Conservation (phyloP, 2,797 vertebrate genomes). For the Pelodytes ibericus region DNA sequence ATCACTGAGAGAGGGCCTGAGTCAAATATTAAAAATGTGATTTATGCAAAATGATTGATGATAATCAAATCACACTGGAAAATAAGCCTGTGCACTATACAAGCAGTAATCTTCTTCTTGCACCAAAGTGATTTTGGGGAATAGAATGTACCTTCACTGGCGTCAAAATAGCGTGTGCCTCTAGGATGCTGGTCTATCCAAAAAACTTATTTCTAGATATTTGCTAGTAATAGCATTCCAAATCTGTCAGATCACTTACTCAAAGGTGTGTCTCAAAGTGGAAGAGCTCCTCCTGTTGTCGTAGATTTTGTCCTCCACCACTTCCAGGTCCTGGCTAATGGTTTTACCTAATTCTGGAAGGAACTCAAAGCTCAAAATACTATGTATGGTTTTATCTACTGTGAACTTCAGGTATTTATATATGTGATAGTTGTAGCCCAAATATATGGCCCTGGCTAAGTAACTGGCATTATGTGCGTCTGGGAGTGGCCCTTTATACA, state of each 20-base stretch:
- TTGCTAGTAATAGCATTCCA: neutral
- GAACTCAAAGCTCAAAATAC: slow-evolving; percentile 12
- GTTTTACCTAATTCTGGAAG: slow-evolving; percentile 1
- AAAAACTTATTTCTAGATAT: neutral
- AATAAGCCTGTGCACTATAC: too few relatives aligned
- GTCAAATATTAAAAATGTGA: too few relatives aligned
- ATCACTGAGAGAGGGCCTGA: too few relatives aligned
- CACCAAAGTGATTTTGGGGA: too few relatives aligned
- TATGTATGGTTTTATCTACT: neutral
- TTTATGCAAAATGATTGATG: too few relatives aligned
- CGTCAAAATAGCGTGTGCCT: neutral
- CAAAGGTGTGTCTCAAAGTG: neutral
- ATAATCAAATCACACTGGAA: too few relatives aligned
- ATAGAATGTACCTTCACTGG: neutral
- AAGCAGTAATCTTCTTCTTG: too few relatives aligned
- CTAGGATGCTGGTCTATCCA: neutral
- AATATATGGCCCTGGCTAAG: neutral
- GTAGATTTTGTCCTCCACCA: slow-evolving; percentile 10
- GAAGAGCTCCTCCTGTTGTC: neutral
- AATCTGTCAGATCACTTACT: slow-evolving; percentile 8
- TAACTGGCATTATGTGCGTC: neutral
- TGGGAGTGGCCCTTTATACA: neutral
- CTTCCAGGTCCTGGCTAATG: neutral
- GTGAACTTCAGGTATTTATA: neutral
- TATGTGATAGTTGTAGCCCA: neutral